Evolutionary conservation across 2,797 vertebrate genomes (phyloP), one percentile per base, ranked within the genome.

Genomic region (Coranthus polyacanthus): DNA sequence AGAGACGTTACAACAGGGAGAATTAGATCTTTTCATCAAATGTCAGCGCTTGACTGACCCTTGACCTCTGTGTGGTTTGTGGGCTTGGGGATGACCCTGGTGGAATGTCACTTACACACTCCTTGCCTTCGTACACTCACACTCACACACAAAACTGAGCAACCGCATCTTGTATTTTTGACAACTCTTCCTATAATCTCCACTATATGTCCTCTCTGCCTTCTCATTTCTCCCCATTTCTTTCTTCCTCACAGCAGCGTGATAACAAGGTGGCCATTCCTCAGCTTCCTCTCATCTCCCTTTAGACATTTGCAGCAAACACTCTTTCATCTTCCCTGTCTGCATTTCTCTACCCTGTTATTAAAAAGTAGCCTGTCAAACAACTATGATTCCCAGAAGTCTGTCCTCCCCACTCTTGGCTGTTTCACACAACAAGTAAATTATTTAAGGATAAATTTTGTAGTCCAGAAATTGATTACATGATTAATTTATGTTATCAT

Each of bases 391-490:
- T 78, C 88, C 85, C 85, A 75, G 38, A 76, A 74, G 78, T 79
- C 75, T 41, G 8, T 69, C 77, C 50, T 75, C 63, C 43, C 37
- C 8, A 54, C 72, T 79, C 77, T 44, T 11, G 70, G 54, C 78
- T 51, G 54, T 66, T 74, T 79, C 38, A 68, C 79, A 67, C 75
- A 87, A 76, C 81, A 74, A 50, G 82, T 92, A 42, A 88, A 92
- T 89, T 65, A 92, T 91, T 90, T 24, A 92, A 45, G 24, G 45
- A 42, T 51, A 20, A 75, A 86, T 73, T 89, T 88, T 87, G 74
- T 75, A 79, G 79, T 76, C 55, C 69, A 77, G 62, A 85, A 75
- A 84, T 59, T 68, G 75, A 81, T 59, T 58, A 43, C 53, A 89
- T 90, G 39, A 86, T 85, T 89, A 80, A 88, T 90, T 84, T 41